Conservation (phyloP, 2,888 invertebrate species). For the Eristalis arbustorum region DNA sequence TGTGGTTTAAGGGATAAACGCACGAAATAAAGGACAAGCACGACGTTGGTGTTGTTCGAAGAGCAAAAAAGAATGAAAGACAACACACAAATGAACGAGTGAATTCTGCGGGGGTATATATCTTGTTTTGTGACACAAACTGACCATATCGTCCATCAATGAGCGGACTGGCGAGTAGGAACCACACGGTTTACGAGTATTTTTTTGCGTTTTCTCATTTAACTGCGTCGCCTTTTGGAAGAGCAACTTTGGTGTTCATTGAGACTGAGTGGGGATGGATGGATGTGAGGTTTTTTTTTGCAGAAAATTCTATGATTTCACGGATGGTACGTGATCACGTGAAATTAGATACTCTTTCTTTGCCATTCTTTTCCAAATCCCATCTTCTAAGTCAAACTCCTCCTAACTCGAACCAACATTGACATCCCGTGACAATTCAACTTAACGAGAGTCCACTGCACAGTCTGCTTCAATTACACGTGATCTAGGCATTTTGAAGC, state of each 20-base stretch:
- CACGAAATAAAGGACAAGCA: constrained; percentile 49
- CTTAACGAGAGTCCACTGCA: too few relatives aligned
- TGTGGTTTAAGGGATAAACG: constrained; percentile 39
- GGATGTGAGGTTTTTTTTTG: too few relatives aligned
- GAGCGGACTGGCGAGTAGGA: constrained; percentile 29
- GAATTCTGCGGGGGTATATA: constrained; percentile 12
- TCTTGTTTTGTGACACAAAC: constrained; percentile 33
- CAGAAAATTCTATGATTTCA: too few relatives aligned
- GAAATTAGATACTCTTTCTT: too few relatives aligned
- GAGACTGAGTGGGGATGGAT: background rate
- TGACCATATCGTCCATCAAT: constrained; percentile 55
- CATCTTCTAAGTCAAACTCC: too few relatives aligned
- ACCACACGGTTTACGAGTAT: background rate
- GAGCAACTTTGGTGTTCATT: background rate
- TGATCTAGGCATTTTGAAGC: too few relatives aligned
- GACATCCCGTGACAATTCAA: too few relatives aligned
- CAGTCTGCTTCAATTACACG: too few relatives aligned
- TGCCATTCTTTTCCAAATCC: too few relatives aligned
- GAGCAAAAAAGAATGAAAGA: too few relatives aligned
- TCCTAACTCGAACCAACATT: too few relatives aligned
- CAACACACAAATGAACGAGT: background rate
- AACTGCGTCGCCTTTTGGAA: background rate
- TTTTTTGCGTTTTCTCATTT: background rate
- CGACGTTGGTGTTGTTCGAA: constrained; percentile 22
- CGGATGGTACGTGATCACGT: too few relatives aligned